Evolutionary conservation across 2,797 vertebrate genomes (phyloP).

Genomic region (Coregonus sp.): DNA sequence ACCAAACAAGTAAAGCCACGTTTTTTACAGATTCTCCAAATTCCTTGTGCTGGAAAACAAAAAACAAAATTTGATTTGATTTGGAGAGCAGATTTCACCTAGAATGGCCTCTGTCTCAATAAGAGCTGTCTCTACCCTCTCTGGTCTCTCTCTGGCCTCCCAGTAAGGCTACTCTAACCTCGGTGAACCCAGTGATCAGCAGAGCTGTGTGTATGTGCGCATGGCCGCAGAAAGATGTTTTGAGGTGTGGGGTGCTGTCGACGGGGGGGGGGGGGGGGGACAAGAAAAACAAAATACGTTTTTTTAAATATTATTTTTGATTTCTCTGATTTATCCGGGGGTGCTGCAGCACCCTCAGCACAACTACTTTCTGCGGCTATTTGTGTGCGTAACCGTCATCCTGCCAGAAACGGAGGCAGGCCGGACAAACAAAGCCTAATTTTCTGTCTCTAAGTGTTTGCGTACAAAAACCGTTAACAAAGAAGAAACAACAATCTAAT

Average conservation of each 20-base stretch:
- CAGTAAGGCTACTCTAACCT: neutral
- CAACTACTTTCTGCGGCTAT: neutral
- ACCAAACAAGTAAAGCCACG: neutral
- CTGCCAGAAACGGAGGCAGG: constrained; percentile 19
- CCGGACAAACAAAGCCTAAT: constrained; percentile 28
- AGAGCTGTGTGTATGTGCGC: constrained; percentile 4
- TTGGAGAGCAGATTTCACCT: constrained; percentile 33
- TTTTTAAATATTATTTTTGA: too few relatives aligned
- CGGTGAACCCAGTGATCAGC: constrained; percentile 17
- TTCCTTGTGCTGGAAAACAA: too few relatives aligned
- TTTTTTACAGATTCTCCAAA: constrained; percentile 7
- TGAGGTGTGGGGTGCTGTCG: too few relatives aligned
- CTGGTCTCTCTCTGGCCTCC: neutral
- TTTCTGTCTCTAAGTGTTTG: constrained; percentile 19
- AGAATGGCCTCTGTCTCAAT: constrained; percentile 10
- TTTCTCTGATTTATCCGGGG: too few relatives aligned
- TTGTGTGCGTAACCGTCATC: constrained; percentile 3
- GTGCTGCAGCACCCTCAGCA: too few relatives aligned
- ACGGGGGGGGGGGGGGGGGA: too few relatives aligned
- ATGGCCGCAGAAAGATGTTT: neutral
- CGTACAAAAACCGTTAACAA: constrained; percentile 27
- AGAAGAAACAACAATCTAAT: constrained; percentile 16
- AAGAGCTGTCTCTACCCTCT: constrained; percentile 10
- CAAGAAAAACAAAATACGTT: too few relatives aligned
- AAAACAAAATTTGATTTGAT: too few relatives aligned